Percentiles rank a stretch among this genome's conserved stretches.
These are phyloP conservation scores for Cephalotes varians DNA, from an alignment of 2,888 invertebrate species.

Conservation along the genomic window DNA sequence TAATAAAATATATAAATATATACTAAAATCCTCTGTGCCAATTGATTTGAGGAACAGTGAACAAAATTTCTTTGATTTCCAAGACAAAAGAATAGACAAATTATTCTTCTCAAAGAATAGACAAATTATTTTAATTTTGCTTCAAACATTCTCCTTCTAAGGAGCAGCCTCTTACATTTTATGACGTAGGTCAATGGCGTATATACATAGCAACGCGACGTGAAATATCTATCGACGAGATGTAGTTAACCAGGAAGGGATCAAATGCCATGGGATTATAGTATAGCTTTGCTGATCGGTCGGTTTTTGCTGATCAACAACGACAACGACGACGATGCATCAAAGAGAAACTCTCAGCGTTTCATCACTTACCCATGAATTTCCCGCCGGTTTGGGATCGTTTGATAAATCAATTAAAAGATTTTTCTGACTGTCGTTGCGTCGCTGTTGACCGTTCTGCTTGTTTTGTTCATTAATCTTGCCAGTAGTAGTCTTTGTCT, in stretches of 20 bases:
- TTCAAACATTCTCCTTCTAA: background rate
- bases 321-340: background rate
- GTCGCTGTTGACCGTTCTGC: conserved; percentile 70
- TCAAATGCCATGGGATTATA: conserved; percentile 33
- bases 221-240: background rate
- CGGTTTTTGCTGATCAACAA: background rate
- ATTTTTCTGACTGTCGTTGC: conserved; percentile 78
- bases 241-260: conserved; percentile 10
- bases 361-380: conserved; percentile 81
- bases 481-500: conserved; percentile 36
- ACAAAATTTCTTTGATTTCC: background rate
- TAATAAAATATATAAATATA: conserved; percentile 13
- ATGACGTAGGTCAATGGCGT: background rate
- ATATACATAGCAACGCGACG: conserved; percentile 1
- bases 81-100: too few species aligned
- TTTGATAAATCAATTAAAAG: conserved; percentile 83
- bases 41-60: background rate
- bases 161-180: background rate
- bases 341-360: conserved; percentile 38
- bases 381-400: conserved; percentile 78
- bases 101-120: background rate
- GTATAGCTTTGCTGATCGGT: conserved; percentile 29
- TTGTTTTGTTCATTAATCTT: conserved; percentile 63
- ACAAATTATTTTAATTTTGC: conserved; percentile 7
- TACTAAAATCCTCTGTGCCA: background rate